A percentile compares a stretch with the other conserved stretches of the same genome.
These are phyloP conservation scores for Meda fulgida DNA, from an alignment of 2,797 vertebrate species.

Conservation along the genomic window DNA sequence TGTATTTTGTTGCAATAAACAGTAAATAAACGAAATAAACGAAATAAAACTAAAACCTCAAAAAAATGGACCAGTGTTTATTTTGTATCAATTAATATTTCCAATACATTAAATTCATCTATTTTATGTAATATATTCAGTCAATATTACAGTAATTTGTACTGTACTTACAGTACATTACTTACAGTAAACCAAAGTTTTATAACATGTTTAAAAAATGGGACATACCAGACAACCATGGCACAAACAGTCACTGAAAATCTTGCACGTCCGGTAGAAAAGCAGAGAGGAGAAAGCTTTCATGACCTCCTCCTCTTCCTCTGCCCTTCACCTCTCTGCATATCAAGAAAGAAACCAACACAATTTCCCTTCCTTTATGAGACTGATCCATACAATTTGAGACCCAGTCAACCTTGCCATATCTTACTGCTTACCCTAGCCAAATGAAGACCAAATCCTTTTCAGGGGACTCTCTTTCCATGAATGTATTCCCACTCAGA, in stretches of 20 bases:
- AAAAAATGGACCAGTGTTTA: neutral
- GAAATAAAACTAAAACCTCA: too few relatives aligned
- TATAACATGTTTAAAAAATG: neutral
- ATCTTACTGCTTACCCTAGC: slow-evolving; percentile 62
- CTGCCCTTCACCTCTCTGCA: slow-evolving; percentile 54
- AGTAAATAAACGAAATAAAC: too few relatives aligned
- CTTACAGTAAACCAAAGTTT: neutral
- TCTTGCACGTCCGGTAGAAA: neutral
- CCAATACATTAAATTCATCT: neutral
- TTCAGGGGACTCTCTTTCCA: slow-evolving; percentile 48
- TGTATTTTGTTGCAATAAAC: too few relatives aligned
- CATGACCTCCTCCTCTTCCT: slow-evolving; percentile 69
- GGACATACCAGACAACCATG: neutral
- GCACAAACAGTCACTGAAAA: neutral
- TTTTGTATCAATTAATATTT: neutral
- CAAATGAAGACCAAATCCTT: slow-evolving; percentile 58
- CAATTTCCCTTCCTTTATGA: slow-evolving; percentile 75
- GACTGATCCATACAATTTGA: slow-evolving; percentile 74
- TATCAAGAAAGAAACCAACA: slow-evolving; percentile 65
- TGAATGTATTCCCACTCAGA: slow-evolving; percentile 49
- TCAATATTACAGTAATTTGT: neutral
- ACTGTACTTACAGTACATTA: too few relatives aligned
- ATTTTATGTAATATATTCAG: neutral
- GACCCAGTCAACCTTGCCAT: slow-evolving; percentile 68
- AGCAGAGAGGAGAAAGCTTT: neutral